Conservation (phyloP, 2,888 invertebrate species). For the Brachynemurus nebulosus region DNA sequence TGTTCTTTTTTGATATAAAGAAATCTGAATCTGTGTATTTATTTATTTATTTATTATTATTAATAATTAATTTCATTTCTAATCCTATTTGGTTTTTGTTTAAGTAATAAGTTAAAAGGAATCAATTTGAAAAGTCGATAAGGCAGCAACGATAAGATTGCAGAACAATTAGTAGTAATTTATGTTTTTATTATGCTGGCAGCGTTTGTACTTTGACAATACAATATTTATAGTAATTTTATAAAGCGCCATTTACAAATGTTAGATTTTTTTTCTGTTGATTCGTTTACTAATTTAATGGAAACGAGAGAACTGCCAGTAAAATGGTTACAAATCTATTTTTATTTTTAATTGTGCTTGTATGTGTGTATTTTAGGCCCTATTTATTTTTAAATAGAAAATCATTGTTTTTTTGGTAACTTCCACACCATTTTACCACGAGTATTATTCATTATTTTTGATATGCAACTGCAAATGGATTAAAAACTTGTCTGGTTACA, state of each 20-base stretch:
- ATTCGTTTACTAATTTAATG: too few species aligned
- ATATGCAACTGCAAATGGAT: too few species aligned
- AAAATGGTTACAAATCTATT: too few species aligned
- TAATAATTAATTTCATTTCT: constrained; percentile 4
- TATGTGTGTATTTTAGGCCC: neutral
- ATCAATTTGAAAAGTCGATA: constrained; percentile 22
- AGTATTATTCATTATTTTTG: too few species aligned
- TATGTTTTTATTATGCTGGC: neutral
- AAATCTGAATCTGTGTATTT: neutral
- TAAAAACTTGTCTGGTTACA: neutral
- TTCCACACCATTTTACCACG: too few species aligned
- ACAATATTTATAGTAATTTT: too few species aligned
- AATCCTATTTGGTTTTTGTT: constrained; percentile 2
- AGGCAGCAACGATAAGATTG: constrained; percentile 30
- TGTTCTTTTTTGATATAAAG: neutral
- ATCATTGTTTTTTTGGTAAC: too few species aligned
- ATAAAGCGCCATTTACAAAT: too few species aligned
- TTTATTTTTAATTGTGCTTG: too few species aligned
- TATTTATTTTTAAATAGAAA: neutral
- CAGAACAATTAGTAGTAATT: constrained; percentile 10
- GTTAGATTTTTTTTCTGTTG: too few species aligned
- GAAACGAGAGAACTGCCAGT: too few species aligned
- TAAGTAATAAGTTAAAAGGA: neutral
- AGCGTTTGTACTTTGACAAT: neutral
- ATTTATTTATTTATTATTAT: constrained; percentile 1